Evolutionary conservation across 2,113 vertebrate species (phyloP), one percentile per base, ranked within the genome.

Genomic region (Melanerpes formicivorus): DNA sequence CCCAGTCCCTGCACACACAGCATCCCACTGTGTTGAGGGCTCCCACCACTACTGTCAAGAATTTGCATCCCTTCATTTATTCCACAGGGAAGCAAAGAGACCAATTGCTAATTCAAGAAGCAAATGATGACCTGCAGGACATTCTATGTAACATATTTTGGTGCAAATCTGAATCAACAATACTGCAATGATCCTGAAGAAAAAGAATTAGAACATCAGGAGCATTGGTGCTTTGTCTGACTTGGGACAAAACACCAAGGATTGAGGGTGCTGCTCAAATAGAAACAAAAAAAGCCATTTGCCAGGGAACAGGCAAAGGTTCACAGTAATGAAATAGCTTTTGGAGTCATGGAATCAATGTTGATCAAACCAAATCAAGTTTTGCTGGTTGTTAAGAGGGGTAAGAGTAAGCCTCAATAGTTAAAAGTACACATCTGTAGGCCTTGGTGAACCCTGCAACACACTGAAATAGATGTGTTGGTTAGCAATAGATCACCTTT

Each of bases 401-500:
- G 64, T 10, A 75, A 60, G 11, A 73, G 6, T 54, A 90, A 69
- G 5, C 4, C 7, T 52, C 15, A 29, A 19, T 19, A 83, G 46
- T 54, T 65, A 40, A 16, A 59, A 42, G 10, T 4, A 3, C 30
- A 40, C 6, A 50, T 50, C 34, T 85, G 13, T 46, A 62, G 63
- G 19, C 10, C 21, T 55, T 32, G 27, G 21, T 34, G 42, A 87
- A 40, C 18, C 23, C 32, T 62, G 37, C 8, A 85, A 30, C 83
- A 21, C 55, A 65, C 64, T 0, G 1, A 52, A 73, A 30, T 6
- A n/a, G 6, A 15, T 29, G 22, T 3, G 54, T 18, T 6, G 10
- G 40, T 55, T 73, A 59, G 58, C 77, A 87, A 30, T 1, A 0
- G 0, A 37, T 60, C 1, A 1, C 54, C 19, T 50, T 42, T 9